phyloP scores from a whole-genome alignment of 2,888 invertebrate species.

The Tachystola acroxantha region DNA sequence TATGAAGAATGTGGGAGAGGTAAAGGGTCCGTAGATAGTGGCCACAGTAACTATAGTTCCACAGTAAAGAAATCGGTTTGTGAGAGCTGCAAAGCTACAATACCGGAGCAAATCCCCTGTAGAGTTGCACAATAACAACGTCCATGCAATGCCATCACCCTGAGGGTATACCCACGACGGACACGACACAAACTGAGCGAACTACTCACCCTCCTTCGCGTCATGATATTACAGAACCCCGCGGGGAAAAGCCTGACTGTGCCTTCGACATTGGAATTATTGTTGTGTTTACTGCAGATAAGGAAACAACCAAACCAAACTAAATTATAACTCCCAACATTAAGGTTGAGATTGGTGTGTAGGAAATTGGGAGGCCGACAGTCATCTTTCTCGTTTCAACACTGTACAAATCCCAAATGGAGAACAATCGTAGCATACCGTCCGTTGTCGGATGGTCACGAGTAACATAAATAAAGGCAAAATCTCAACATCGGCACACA shows the following conservation, averaged over 20 bases:
- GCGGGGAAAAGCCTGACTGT: not conserved
- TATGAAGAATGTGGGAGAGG: slow-evolving; percentile 1
- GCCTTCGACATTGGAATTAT: not conserved
- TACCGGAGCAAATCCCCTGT: slow-evolving; percentile 41
- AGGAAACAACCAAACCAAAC: slow-evolving; percentile 12
- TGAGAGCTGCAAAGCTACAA: slow-evolving; percentile 32
- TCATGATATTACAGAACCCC: not conserved
- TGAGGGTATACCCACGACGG: slow-evolving; percentile 40
- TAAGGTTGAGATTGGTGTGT: slow-evolving; percentile 18
- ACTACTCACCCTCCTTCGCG: not conserved
- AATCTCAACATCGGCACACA: slow-evolving; percentile 33
- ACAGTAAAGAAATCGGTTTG: slow-evolving; percentile 22
- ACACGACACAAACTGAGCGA: slow-evolving; percentile 7
- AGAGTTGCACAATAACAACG: slow-evolving; percentile 48
- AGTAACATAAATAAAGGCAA: slow-evolving; percentile 64
- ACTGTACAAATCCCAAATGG: slow-evolving; percentile 44
- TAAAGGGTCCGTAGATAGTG: slow-evolving; percentile 18
- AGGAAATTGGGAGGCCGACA: slow-evolving; percentile 9
- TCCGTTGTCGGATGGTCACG: slow-evolving; percentile 57
- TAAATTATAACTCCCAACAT: slow-evolving; percentile 14
- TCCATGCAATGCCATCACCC: slow-evolving; percentile 37
- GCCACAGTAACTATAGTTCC: slow-evolving; percentile 9
- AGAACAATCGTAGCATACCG: slow-evolving; percentile 52
- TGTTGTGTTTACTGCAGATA: slow-evolving; percentile 12
- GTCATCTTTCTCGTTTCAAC: slow-evolving; percentile 59